Percentiles rank a stretch among this genome's conserved stretches.
These are phyloP conservation scores for Coreius guichenoti DNA, from an alignment of 2,797 vertebrate genomes.

Conservation along the genomic window DNA sequence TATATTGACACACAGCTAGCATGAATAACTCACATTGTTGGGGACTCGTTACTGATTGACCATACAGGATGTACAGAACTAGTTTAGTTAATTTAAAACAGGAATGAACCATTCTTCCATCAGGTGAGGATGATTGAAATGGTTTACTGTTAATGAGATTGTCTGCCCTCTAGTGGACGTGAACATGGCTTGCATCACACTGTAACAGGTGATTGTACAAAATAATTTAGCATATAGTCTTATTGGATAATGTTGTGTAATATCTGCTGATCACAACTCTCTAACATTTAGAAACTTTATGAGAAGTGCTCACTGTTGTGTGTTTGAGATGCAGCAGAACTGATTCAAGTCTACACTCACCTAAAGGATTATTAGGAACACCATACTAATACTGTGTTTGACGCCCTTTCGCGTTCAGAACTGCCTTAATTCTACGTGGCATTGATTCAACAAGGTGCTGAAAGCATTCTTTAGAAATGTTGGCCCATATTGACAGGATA, in stretches of 20 bases:
- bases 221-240: not conserved
- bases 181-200: not conserved
- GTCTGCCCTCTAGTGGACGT: conserved; percentile 23
- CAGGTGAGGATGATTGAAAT: not conserved
- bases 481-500: too few species aligned
- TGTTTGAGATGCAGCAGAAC: not conserved
- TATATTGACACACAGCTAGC: not conserved
- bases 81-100: not conserved
- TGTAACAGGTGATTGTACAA: not conserved
- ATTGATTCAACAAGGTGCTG: too few species aligned
- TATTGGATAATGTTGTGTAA: not conserved
- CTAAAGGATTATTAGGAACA: too few species aligned
- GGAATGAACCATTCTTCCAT: not conserved
- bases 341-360: too few species aligned
- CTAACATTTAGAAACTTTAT: not conserved
- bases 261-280: not conserved
- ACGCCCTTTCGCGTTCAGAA: too few species aligned
- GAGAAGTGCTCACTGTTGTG: not conserved
- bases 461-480: too few species aligned
- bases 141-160: not conserved
- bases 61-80: not conserved
- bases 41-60: not conserved
- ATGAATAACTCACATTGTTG: not conserved
- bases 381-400: too few species aligned
- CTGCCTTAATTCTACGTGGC: too few species aligned